phyloP scores from a whole-genome alignment of 2,797 vertebrate genomes.

The Rhinella marina region DNA sequence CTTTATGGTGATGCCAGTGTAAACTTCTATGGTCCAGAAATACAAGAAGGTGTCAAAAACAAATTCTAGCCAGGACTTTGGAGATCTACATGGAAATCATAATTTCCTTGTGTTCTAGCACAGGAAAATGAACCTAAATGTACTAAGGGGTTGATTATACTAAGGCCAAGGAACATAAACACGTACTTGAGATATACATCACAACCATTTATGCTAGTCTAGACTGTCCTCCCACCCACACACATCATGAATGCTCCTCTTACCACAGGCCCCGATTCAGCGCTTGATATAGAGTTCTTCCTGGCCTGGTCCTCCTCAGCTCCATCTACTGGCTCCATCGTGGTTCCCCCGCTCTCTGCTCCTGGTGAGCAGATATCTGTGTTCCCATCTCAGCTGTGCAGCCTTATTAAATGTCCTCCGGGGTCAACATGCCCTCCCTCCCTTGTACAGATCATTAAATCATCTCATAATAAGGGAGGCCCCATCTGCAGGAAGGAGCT shows the following conservation, averaged over 20 bases:
- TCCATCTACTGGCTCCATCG: constrained; percentile 49
- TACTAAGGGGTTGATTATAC: neutral
- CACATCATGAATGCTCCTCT: constrained; percentile 19
- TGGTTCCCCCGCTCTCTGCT: constrained; percentile 2
- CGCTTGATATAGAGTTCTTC: neutral
- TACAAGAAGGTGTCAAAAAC: neutral
- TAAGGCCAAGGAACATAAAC: neutral
- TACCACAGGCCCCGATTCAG: constrained; percentile 33
- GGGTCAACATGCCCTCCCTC: constrained; percentile 48
- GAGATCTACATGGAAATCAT: neutral
- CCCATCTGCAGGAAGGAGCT: constrained; percentile 59
- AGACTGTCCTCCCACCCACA: neutral
- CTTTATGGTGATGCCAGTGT: neutral
- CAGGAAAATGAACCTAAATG: neutral
- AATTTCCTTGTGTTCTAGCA: no score
- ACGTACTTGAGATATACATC: neutral
- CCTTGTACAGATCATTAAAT: constrained; percentile 56
- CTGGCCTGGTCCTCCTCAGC: constrained; percentile 38
- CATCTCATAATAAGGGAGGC: constrained; percentile 61
- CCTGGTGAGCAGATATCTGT: constrained; percentile 13
- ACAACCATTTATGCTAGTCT: neutral
- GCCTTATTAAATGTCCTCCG: constrained; percentile 53
- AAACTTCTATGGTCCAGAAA: neutral
- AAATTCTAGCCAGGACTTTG: neutral
- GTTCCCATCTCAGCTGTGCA: constrained; percentile 42